Base-by-base conservation (phyloP, 2,113 vertebrate species). In the Myotis yumanensis region DNA sequence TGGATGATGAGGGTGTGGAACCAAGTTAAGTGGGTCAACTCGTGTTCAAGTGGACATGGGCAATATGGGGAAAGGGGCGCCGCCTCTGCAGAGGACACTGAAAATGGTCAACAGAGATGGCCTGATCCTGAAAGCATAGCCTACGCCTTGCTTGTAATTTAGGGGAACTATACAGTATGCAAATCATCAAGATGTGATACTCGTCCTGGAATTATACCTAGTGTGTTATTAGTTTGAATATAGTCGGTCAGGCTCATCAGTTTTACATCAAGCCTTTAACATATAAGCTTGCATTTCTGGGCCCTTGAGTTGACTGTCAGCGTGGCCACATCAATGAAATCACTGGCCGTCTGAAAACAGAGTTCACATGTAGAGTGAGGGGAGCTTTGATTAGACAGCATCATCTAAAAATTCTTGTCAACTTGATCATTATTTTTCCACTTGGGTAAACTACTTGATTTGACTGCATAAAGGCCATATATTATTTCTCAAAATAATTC, bases 321-420 rank as follows among this genome's bases (percentile, higher is more conserved):
- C 14, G 28, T 62, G 80, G 80, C 51, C 85, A 92, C 57, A 64
- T 94, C 22, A 62, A 4, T 94, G 92, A 79, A 94, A 93, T 94
- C 23, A 73, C 8, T 37, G 40, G 37, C 66, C 71, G 40, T 69
- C 32, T 69, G 46, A 82, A 93, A 94, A n/a, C 59, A 37, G 37
- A 37, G 37, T 91, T 73, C 22, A 68, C 18, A 11, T n/a, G 32
- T 17, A 11, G 23, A 90, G 32, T 72, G 54, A 30, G 48, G n/a
- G 90, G 54, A 86, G 22, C 32, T 77, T 59, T 46, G 77, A 90
- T 85, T 77, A 83, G 20, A 69, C 32, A 62, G 73, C 77, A 35
- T 59, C 79, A 17, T 90, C 52, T 59, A 66, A 54, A 87, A 79
- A 59, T 69, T 86, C 77, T 75, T 22, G 64, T 40, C 73, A 43